A percentile compares a stretch with the other conserved stretches of the same genome.
Conservation (phyloP, 2,797 vertebrate genomes). For the Spea hammondii region DNA sequence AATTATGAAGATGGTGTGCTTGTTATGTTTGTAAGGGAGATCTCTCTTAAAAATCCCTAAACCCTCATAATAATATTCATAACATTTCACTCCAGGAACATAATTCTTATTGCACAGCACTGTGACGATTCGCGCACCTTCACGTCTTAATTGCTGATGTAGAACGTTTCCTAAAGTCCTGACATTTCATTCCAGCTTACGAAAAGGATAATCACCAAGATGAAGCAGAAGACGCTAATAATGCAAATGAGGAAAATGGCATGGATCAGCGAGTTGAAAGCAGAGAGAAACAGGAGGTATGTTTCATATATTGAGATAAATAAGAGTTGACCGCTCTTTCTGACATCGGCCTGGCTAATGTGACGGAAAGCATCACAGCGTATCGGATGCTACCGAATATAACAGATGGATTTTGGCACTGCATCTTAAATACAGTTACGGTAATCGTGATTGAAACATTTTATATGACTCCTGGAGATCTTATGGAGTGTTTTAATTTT, state of each 20-base stretch:
- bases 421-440: constrained; percentile 2
- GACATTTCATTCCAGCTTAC: constrained; percentile 61
- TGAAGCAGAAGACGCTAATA: constrained; percentile 67
- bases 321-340: not conserved
- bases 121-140: not conserved
- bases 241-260: constrained; percentile 62
- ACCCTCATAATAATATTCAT: not conserved
- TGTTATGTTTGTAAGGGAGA: too few relatives aligned
- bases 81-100: too few relatives aligned
- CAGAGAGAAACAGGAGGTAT: constrained; percentile 33
- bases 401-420: not conserved
- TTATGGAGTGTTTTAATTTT: constrained; percentile 9
- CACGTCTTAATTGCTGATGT: not conserved
- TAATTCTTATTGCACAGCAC: not conserved
- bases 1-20: too few relatives aligned
- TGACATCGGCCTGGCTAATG: not conserved
- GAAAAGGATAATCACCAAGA: constrained; percentile 69
- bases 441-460: constrained; percentile 4
- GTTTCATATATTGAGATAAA: constrained; percentile 4
- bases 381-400: not conserved
- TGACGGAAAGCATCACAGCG: constrained; percentile 3
- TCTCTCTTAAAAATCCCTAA: not conserved
- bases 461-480: not conserved
- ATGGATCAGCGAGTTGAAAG: constrained; percentile 59
- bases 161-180: not conserved